These are phyloP conservation scores for Bembecia ichneumoniformis DNA, from an alignment of 2,888 invertebrate species.

Conservation along the genomic window DNA sequence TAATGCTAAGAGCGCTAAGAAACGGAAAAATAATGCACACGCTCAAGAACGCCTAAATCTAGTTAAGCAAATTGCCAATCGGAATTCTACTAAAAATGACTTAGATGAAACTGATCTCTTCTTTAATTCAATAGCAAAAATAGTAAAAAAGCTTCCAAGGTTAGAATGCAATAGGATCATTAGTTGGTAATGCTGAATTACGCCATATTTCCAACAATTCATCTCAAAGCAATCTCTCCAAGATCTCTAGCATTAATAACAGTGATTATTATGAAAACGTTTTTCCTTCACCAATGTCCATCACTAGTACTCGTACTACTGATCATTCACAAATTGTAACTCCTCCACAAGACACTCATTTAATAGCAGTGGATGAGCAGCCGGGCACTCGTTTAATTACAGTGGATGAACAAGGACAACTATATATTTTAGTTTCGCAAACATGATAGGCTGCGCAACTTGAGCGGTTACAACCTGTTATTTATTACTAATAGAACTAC, in stretches of 20 bases:
- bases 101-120: slow-evolving; percentile 23
- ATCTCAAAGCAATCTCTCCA: neutral
- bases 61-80: no score
- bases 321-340: no score
- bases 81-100: slow-evolving; percentile 8
- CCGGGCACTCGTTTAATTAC: no score
- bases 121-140: slow-evolving; percentile 26
- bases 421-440: no score
- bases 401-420: no score
- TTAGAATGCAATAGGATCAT: slow-evolving; percentile 20
- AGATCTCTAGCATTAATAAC: neutral
- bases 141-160: slow-evolving; percentile 23
- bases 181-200: slow-evolving; percentile 19
- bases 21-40: slow-evolving; percentile 6
- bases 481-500: no score
- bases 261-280: slow-evolving; percentile 2
- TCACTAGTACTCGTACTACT: no score
- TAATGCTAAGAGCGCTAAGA: slow-evolving; percentile 5
- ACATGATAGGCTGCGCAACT: no score
- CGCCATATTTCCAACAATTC: slow-evolving; percentile 7
- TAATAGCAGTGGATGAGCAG: no score
- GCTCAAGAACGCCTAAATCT: slow-evolving; percentile 9
- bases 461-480: no score
- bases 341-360: no score
- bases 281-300: slow-evolving; percentile 4